These are phyloP conservation scores for Pseudeuparius sepicola DNA, from an alignment of 2,888 invertebrate genomes.

Conservation along the genomic window DNA sequence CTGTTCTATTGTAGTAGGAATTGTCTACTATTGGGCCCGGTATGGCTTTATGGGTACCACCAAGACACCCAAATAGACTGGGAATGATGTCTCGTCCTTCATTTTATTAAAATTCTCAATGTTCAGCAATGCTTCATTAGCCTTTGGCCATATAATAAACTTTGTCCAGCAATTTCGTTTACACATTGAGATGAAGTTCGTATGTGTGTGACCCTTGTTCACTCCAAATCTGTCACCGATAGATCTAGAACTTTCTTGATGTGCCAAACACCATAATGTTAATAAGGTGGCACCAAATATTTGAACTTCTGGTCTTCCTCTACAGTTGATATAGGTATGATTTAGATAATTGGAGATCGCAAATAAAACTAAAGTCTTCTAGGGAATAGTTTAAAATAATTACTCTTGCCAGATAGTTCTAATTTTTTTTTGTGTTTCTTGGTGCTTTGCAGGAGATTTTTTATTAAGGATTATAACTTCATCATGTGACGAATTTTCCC, in stretches of 20 bases:
- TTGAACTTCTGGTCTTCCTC: too few relatives aligned
- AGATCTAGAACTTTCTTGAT: conserved; percentile 5
- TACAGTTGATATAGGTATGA: too few relatives aligned
- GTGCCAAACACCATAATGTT: conserved; percentile 5
- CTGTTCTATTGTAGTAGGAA: conserved; percentile 8
- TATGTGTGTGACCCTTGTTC: too few relatives aligned
- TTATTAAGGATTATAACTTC: too few relatives aligned
- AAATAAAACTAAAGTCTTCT: too few relatives aligned
- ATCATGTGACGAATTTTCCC: too few relatives aligned
- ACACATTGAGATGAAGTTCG: conserved; percentile 5
- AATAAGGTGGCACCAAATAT: too few relatives aligned
- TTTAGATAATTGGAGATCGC: too few relatives aligned
- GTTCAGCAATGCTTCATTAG: background rate
- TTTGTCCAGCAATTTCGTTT: conserved; percentile 1
- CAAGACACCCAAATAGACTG: conserved; percentile 8
- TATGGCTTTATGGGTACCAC: conserved; percentile 5
- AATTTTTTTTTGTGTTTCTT: too few relatives aligned
- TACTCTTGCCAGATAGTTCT: too few relatives aligned
- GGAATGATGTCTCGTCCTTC: conserved; percentile 6
- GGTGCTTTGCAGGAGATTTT: too few relatives aligned
- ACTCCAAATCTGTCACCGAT: conserved; percentile 4
- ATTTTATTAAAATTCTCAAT: conserved; percentile 5
- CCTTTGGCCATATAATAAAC: conserved; percentile 5
- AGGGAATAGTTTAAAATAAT: too few relatives aligned
- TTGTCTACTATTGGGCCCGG: conserved; percentile 8